Evolutionary conservation across 2,113 vertebrate species (phyloP).

Genomic region (Salvelinus namaycush): DNA sequence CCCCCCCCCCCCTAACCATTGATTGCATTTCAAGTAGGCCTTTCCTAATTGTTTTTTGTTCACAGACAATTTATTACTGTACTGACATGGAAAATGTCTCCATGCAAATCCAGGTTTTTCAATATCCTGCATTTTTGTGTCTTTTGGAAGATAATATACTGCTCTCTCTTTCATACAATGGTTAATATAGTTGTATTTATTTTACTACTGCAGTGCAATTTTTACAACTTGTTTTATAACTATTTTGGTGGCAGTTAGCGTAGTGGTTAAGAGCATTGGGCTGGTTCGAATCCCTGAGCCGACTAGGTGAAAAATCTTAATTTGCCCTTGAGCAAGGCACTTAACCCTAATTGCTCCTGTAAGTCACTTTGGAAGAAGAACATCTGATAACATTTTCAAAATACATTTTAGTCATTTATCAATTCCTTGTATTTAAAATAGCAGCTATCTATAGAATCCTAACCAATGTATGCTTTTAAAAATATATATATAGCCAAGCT

Average conservation of each 20-base stretch:
- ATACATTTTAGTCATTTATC: no score
- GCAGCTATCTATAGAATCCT: slow-evolving; percentile 18
- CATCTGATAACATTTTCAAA: no score
- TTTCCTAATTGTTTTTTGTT: slow-evolving; percentile 16
- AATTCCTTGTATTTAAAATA: slow-evolving; percentile 15
- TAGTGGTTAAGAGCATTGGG: no score
- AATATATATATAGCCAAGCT: slow-evolving; percentile 15
- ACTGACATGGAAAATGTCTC: neutral
- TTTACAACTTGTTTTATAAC: slow-evolving; percentile 2
- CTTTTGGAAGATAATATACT: neutral
- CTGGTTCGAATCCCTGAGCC: no score
- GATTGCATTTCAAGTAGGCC: slow-evolving; percentile 4
- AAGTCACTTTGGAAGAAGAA: no score
- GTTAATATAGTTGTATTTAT: no score
- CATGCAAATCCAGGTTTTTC: neutral
- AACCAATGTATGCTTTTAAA: slow-evolving; percentile 19
- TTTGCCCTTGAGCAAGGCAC: no score
- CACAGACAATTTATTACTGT: slow-evolving; percentile 12
- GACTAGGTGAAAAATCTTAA: no score
- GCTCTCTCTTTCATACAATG: no score
- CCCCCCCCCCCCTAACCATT: neutral
- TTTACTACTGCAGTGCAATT: neutral
- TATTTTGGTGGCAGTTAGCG: neutral
- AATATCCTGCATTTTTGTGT: neutral
- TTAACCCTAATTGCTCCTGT: no score